A percentile compares a stretch with the other conserved stretches of the same genome.
phyloP scores from a whole-genome alignment of 2,113 vertebrate genomes.

The Arothron firmamentum region DNA sequence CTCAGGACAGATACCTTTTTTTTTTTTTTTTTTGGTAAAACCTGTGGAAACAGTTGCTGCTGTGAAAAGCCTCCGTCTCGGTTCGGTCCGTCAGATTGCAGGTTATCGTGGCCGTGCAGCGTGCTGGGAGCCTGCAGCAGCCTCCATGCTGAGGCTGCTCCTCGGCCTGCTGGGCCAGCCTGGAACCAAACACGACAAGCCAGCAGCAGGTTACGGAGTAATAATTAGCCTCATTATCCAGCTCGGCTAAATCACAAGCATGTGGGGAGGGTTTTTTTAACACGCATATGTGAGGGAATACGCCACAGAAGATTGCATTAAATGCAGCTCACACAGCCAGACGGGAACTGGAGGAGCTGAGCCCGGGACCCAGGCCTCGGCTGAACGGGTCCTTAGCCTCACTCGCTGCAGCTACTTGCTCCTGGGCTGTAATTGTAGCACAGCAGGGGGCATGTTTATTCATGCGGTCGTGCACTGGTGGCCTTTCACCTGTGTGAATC shows the following conservation, averaged over 20 bases:
- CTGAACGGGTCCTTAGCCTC: constrained; percentile 54
- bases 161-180: neutral
- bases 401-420: constrained; percentile 73
- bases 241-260: too few relatives aligned
- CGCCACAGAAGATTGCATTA: constrained; percentile 11
- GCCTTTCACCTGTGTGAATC: constrained; percentile 68
- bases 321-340: constrained; percentile 29
- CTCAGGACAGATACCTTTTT: constrained; percentile 27
- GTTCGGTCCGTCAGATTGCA: constrained; percentile 39
- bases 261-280: too few relatives aligned
- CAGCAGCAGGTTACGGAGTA: constrained; percentile 1
- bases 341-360: constrained; percentile 16
- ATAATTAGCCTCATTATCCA: neutral
- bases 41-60: neutral
- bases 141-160: constrained; percentile 23
- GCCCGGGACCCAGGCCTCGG: constrained; percentile 44
- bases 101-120: constrained; percentile 18
- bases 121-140: constrained; percentile 25
- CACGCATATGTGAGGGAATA: too few relatives aligned
- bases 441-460: constrained; percentile 68
- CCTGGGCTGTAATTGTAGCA: constrained; percentile 71
- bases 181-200: constrained; percentile 25
- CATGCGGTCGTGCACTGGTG: constrained; percentile 60
- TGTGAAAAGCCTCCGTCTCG: neutral
- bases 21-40: constrained; percentile 37